Evolutionary conservation across 1,140 invertebrate species (phyloP).

Genomic region (silkworm (Bombyx mori)): ASM3026992v2 NC_085124.1:5238001-5238500

Average conservation of each 20-base stretch:
- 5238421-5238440: slow-evolving; percentile 30
- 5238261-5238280: slow-evolving; percentile 70
- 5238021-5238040: slow-evolving; percentile 55
- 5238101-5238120: slow-evolving; percentile 38
- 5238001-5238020: slow-evolving; percentile 47
- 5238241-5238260: slow-evolving; percentile 59
- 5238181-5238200: slow-evolving; percentile 39
- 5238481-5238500: slow-evolving; percentile 4
- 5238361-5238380: slow-evolving; percentile 63
- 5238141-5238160: slow-evolving; percentile 64
- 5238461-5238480: slow-evolving; percentile 38
- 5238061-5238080: slow-evolving; percentile 29
- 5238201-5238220: slow-evolving; percentile 61
- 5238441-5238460: slow-evolving; percentile 42
- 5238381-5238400: slow-evolving; percentile 52
- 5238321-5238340: slow-evolving; percentile 59
- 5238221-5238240: slow-evolving; percentile 64
- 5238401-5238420: slow-evolving; percentile 35
- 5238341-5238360: slow-evolving; percentile 65
- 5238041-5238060: slow-evolving; percentile 18
- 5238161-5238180: slow-evolving; percentile 58
- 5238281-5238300: slow-evolving; percentile 63
- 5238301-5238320: slow-evolving; percentile 63
- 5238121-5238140: slow-evolving; percentile 42
- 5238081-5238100: slow-evolving; percentile 29